These are phyloP conservation scores for Nomada ruficornis DNA, from an alignment of 2,888 invertebrate genomes.

Conservation along the genomic window DNA sequence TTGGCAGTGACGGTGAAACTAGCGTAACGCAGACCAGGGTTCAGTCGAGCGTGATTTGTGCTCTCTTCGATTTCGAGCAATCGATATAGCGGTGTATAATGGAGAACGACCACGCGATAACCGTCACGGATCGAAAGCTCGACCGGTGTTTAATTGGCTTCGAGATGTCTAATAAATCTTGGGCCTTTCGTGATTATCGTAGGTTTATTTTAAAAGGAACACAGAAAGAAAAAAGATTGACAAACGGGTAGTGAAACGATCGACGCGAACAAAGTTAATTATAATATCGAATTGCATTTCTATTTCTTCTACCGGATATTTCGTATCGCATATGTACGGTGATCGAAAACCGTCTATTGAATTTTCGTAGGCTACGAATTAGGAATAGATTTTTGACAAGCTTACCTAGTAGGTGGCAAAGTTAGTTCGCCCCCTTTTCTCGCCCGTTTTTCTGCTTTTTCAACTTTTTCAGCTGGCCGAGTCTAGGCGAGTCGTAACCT, in stretches of 20 bases:
- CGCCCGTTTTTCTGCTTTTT: not conserved
- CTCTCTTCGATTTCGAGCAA: slow-evolving; percentile 58
- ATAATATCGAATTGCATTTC: slow-evolving; percentile 22
- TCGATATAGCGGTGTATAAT: slow-evolving; percentile 44
- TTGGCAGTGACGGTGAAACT: not conserved
- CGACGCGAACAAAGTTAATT: slow-evolving; percentile 29
- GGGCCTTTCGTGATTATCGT: slow-evolving; percentile 45
- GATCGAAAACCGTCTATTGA: not conserved
- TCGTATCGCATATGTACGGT: not conserved
- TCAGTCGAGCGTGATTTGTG: slow-evolving; percentile 53
- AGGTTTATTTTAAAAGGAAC: slow-evolving; percentile 46
- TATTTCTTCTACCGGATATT: slow-evolving; percentile 3
- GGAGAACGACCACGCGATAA: slow-evolving; percentile 63
- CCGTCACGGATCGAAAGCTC: slow-evolving; percentile 64
- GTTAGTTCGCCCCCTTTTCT: slow-evolving; percentile 22
- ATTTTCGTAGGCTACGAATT: too few relatives aligned
- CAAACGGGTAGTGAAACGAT: slow-evolving; percentile 18
- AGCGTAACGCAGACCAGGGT: slow-evolving; percentile 25
- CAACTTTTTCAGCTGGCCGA: slow-evolving; percentile 36
- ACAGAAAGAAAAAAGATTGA: slow-evolving; percentile 16
- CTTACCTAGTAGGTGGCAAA: slow-evolving; percentile 58
- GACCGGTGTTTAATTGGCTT: slow-evolving; percentile 66
- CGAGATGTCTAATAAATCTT: slow-evolving; percentile 63
- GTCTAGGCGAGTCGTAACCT: slow-evolving; percentile 62
- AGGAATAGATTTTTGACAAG: slow-evolving; percentile 9